Conservation (phyloP, 2,113 vertebrate species). For the Melanotaenia duboulayi region DNA sequence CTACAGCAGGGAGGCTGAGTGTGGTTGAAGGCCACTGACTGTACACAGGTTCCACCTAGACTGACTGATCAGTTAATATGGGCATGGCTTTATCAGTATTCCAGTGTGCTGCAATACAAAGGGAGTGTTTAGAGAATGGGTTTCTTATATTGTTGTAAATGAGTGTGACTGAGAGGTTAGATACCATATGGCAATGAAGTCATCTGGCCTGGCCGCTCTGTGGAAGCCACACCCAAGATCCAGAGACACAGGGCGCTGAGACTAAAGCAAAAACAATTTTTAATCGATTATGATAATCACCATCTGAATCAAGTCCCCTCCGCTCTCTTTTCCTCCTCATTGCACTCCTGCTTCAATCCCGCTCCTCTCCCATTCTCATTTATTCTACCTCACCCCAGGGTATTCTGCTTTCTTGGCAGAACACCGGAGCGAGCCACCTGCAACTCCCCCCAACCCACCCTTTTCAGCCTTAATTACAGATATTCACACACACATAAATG, state of each 20-base stretch:
- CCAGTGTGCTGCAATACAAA: conserved; percentile 64
- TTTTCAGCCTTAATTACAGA: conserved; percentile 53
- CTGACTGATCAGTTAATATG: conserved; percentile 37
- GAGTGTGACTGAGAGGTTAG: conserved; percentile 81
- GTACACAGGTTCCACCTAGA: conserved; percentile 13
- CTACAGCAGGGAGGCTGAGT: conserved; percentile 42
- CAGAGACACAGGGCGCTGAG: conserved; percentile 75
- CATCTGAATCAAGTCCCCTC: conserved; percentile 78
- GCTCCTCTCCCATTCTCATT: conserved; percentile 72
- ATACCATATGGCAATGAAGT: conserved; percentile 84
- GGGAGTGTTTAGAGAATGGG: conserved; percentile 78
- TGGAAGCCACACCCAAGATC: conserved; percentile 79
- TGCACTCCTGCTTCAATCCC: conserved; percentile 50
- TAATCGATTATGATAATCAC: conserved; percentile 82
- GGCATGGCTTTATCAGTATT: conserved; percentile 69
- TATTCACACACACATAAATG: conserved; percentile 35
- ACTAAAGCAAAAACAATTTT: conserved; percentile 74
- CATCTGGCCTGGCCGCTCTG: conserved; percentile 79
- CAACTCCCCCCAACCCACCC: conserved; percentile 44
- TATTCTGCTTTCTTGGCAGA: conserved; percentile 83
- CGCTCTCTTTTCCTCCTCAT: conserved; percentile 44
- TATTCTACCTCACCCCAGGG: conserved; percentile 80
- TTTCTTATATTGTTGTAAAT: conserved; percentile 71
- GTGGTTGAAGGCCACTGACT: conserved; percentile 49
- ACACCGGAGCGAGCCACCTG: conserved; percentile 81